Percentiles rank a stretch among this genome's conserved stretches.
phyloP scores from a whole-genome alignment of 92 coral and sea anemone species.

The Muricea muricata region DNA sequence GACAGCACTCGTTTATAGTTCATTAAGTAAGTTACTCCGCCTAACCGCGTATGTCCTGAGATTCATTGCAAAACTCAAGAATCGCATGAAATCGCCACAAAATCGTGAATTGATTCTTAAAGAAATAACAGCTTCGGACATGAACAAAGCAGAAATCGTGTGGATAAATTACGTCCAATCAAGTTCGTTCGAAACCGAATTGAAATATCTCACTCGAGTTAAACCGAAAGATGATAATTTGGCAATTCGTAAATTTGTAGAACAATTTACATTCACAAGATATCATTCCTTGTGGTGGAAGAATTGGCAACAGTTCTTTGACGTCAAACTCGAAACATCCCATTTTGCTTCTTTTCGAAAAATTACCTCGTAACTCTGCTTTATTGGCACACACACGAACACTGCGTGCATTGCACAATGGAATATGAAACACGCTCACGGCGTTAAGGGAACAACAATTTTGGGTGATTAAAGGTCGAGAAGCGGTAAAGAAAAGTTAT shows the following conservation, averaged over 20 bases:
- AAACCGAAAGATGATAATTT: background rate
- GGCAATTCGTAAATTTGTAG: background rate
- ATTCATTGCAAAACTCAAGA: slow-evolving; percentile 5
- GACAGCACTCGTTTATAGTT: background rate
- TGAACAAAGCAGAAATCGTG: background rate
- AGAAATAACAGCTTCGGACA: background rate
- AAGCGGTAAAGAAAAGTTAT: slow-evolving; percentile 23
- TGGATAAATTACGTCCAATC: slow-evolving; percentile 20
- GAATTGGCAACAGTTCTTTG: slow-evolving; percentile 6
- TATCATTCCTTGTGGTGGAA: slow-evolving; percentile 10
- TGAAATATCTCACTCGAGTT: background rate
- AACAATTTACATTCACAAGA: slow-evolving; percentile 10
- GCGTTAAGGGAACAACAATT: slow-evolving; percentile 9
- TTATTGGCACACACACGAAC: background rate
- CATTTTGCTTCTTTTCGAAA: background rate
- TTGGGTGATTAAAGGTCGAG: slow-evolving; percentile 9
- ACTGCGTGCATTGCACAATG: background rate
- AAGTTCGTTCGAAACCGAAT: background rate
- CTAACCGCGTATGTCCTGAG: background rate
- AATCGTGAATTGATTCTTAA: background rate
- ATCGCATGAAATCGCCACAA: background rate
- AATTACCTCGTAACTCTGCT: background rate
- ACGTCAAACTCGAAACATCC: slow-evolving; percentile 13
- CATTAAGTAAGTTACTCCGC: background rate
- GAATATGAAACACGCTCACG: background rate